These are phyloP conservation scores for Drosophila arawakana DNA, from an alignment of 1,140 invertebrate species.

Conservation along the genomic window DNA sequence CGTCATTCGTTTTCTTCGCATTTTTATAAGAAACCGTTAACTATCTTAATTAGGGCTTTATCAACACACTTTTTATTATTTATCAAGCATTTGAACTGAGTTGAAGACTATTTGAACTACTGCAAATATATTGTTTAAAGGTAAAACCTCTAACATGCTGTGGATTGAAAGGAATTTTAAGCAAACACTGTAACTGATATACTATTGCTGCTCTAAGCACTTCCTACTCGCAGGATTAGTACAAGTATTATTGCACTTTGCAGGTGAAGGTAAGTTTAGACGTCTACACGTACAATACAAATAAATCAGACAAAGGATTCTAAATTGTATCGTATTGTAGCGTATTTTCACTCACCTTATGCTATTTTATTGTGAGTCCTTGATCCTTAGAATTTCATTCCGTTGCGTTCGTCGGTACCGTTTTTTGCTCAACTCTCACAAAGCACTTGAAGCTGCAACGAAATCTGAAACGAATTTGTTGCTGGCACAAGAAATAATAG, in stretches of 20 bases:
- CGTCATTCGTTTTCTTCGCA: no score
- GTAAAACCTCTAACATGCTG: background rate
- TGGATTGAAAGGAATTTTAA: background rate
- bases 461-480: slow-evolving; percentile 22
- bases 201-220: background rate
- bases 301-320: slow-evolving; percentile 70
- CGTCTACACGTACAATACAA: slow-evolving; percentile 64
- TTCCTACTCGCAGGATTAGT: background rate
- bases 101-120: no score
- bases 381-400: slow-evolving; percentile 6
- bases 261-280: slow-evolving; percentile 29
- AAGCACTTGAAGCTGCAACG: slow-evolving; percentile 25
- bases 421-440: background rate
- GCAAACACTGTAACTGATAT: slow-evolving; percentile 15
- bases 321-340: slow-evolving; percentile 71
- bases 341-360: slow-evolving; percentile 58
- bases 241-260: slow-evolving; percentile 46
- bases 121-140: no score
- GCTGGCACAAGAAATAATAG: background rate
- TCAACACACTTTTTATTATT: no score
- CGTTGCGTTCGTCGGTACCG: no score
- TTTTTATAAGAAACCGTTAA: no score
- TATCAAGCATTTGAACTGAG: no score
- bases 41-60: no score
- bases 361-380: slow-evolving; percentile 45